phyloP scores from a whole-genome alignment of 2,797 vertebrate species.

The Megalops cyprinoides region DNA sequence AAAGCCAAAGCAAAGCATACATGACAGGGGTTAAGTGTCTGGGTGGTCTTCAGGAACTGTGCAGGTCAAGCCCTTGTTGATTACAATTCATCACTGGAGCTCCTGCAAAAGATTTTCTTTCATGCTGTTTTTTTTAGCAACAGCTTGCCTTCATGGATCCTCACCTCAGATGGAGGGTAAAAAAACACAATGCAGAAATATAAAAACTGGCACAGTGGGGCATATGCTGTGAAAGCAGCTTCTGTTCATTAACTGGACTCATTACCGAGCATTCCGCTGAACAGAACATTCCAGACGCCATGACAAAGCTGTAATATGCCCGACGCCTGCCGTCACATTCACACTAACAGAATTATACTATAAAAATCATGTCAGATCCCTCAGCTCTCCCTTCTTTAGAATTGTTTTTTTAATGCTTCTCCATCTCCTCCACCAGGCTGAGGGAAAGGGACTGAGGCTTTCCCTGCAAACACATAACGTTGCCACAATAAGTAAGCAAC shows the following conservation, averaged over 20 bases:
- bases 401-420: background rate
- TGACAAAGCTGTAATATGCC: background rate
- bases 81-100: background rate
- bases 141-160: background rate
- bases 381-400: background rate
- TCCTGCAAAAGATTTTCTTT: too few species aligned
- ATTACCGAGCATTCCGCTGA: background rate
- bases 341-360: background rate
- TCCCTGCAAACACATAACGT: too few species aligned
- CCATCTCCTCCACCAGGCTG: background rate
- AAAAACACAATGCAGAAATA: background rate
- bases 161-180: background rate
- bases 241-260: conserved; percentile 9
- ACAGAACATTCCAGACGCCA: background rate
- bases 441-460: background rate
- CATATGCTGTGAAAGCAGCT: background rate
- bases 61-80: background rate
- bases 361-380: background rate
- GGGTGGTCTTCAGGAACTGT: background rate
- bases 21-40: background rate
- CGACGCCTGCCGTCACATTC: background rate
- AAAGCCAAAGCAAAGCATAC: background rate
- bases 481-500: background rate
- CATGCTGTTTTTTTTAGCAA: too few species aligned
- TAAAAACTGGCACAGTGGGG: conserved; percentile 5